Conservation (phyloP, 2,888 invertebrate genomes). For the Pogonocherus hispidulus region DNA sequence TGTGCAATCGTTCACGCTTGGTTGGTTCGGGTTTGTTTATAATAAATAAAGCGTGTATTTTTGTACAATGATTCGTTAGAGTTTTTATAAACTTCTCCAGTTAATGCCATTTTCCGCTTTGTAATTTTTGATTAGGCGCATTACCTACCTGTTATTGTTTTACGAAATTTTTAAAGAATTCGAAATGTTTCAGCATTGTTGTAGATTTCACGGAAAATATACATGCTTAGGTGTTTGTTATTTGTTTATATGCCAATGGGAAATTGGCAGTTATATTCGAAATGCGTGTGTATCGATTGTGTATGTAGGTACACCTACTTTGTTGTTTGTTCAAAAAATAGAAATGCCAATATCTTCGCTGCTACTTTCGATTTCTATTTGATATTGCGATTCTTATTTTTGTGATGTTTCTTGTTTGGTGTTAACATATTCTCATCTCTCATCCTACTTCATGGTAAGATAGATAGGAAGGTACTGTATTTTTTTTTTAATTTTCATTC, state of each 20-base stretch:
- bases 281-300: background rate
- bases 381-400: too few relatives aligned
- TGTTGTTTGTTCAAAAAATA: background rate
- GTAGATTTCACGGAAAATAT: background rate
- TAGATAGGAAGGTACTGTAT: too few relatives aligned
- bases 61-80: slow-evolving; percentile 15
- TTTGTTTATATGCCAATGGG: background rate
- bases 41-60: slow-evolving; percentile 20
- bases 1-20: slow-evolving; percentile 25
- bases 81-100: slow-evolving; percentile 14
- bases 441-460: too few relatives aligned
- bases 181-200: slow-evolving; percentile 1
- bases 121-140: slow-evolving; percentile 14
- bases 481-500: too few relatives aligned
- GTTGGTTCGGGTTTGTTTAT: slow-evolving; percentile 10
- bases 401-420: too few relatives aligned
- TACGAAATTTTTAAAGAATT: background rate
- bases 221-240: background rate
- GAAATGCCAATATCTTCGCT: too few relatives aligned
- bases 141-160: slow-evolving; percentile 19
- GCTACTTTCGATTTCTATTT: background rate
- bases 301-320: background rate
- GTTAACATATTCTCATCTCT: too few relatives aligned
- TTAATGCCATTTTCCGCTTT: slow-evolving; percentile 24
- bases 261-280: background rate